Evolutionary conservation across 2,888 invertebrate species (phyloP).

Genomic region (Polydrusus tereticollis): DNA sequence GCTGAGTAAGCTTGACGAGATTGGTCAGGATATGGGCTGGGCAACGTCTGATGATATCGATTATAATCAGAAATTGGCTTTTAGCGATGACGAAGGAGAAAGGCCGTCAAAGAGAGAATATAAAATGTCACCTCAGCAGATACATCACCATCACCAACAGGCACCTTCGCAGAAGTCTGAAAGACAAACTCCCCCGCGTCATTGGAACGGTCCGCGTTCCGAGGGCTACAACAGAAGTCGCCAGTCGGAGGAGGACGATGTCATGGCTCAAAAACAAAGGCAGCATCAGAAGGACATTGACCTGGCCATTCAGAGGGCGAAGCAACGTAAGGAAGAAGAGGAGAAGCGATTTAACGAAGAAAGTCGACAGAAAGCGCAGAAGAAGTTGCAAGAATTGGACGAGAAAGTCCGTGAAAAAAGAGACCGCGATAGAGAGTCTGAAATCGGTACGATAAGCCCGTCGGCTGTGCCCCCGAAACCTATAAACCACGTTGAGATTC

Average conservation of each 20-base stretch:
- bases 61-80: constrained; percentile 93
- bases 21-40: constrained; percentile 92
- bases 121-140: constrained; percentile 30
- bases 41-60: constrained; percentile 93
- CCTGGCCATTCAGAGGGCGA: constrained; percentile 85
- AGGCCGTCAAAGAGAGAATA: constrained; percentile 52
- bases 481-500: constrained; percentile 67
- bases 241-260: constrained; percentile 62
- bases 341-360: constrained; percentile 82
- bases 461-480: constrained; percentile 64
- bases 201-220: constrained; percentile 55
- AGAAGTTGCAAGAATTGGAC: constrained; percentile 77
- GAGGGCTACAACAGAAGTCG: constrained; percentile 52
- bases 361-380: constrained; percentile 69
- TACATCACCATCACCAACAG: constrained; percentile 56
- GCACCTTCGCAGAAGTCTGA: constrained; percentile 33
- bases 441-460: constrained; percentile 66
- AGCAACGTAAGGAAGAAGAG: constrained; percentile 89
- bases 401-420: constrained; percentile 75
- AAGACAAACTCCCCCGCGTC: constrained; percentile 48
- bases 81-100: constrained; percentile 89
- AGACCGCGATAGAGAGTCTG: constrained; percentile 70
- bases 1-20: constrained; percentile 91
- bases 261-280: constrained; percentile 41
- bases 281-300: constrained; percentile 74